Base-by-base conservation (phyloP, 1,140 invertebrate genomes). In the Caenorhabditis brenneri region DNA sequence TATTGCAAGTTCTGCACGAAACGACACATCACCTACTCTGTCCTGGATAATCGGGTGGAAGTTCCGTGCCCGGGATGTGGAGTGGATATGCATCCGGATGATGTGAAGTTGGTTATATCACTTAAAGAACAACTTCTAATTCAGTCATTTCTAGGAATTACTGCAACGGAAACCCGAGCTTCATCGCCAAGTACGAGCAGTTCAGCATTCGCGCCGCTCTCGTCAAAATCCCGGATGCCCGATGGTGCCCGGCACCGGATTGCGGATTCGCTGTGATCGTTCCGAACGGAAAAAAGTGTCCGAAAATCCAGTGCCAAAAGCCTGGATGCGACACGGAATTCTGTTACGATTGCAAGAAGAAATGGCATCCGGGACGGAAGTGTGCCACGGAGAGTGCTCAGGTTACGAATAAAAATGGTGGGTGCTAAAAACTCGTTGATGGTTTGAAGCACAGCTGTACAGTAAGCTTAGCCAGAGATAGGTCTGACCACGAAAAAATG, bases 191-290 rank as follows among this genome's bases (percentile, higher is more conserved):
- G 24, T 74, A 74, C 22, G 65, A 74, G 36, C 2, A 3, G 9
- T 74, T 74, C 36, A 74, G 65, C n/a, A 10, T 74, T 22, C 65
- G 65, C 0, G 5, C n/a, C 6, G 65, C 36, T 10, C 65, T 74
- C 3, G 10, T 39, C 22, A 39, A 22, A 15, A 24, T 42, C 3
- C 36, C 16, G 4, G 33, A 42, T 0, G 36, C n/a, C 7, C 33
- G 65, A 19, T 74, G 36, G 36, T 74, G 65, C 22, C 65, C 65
- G 0, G 65, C 65, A 7, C 65, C 65, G 9, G 65, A 74, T n/a
- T 74, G 65, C 65, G 65, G 65, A 42, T 74, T 74, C 10, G 65
- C 65, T 24, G 33, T 74, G 2, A 74, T 74, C 33, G 33, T 74
- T 1, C 65, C 65, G 12, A 42, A 74, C 24, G 65, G 65, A 12